phyloP scores from a whole-genome alignment of 2,113 vertebrate genomes.

The Channa maculata region DNA sequence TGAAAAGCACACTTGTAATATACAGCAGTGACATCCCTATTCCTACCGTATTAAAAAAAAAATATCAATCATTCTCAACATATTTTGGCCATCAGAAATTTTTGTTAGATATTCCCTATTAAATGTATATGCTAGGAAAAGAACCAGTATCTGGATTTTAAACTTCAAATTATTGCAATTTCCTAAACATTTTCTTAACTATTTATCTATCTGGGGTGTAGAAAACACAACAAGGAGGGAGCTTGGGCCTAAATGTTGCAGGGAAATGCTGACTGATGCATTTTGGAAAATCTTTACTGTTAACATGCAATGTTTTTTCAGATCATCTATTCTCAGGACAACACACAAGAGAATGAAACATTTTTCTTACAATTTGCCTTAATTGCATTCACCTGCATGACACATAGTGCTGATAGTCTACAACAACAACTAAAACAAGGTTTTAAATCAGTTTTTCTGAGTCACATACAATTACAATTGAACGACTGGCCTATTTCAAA shows the following conservation, averaged over 20 bases:
- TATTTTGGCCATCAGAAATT: conserved; percentile 61
- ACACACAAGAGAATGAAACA: conserved; percentile 28
- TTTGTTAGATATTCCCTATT: neutral
- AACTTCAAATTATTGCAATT: neutral
- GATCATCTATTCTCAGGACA: conserved; percentile 16
- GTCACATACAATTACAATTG: conserved; percentile 7
- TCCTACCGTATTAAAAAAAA: neutral
- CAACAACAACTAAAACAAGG: neutral
- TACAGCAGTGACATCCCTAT: conserved; percentile 14
- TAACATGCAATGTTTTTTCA: conserved; percentile 41
- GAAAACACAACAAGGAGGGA: conserved; percentile 12
- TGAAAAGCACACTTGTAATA: conserved; percentile 59
- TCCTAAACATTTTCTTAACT: conserved; percentile 11
- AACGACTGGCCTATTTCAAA: conserved; percentile 19
- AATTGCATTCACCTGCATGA: conserved; percentile 28
- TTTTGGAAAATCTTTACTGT: conserved; percentile 10
- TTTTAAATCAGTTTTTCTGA: conserved; percentile 2
- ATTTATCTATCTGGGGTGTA: conserved; percentile 20
- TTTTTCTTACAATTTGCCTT: conserved; percentile 9
- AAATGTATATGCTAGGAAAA: neutral
- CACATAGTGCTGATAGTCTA: conserved; percentile 9
- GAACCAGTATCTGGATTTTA: conserved; percentile 2
- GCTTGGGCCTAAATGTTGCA: conserved; percentile 7
- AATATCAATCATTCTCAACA: conserved; percentile 2
- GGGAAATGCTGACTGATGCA: conserved; percentile 21